phyloP scores from a whole-genome alignment of 2,797 vertebrate genomes.

The Clarias pachynema region DNA sequence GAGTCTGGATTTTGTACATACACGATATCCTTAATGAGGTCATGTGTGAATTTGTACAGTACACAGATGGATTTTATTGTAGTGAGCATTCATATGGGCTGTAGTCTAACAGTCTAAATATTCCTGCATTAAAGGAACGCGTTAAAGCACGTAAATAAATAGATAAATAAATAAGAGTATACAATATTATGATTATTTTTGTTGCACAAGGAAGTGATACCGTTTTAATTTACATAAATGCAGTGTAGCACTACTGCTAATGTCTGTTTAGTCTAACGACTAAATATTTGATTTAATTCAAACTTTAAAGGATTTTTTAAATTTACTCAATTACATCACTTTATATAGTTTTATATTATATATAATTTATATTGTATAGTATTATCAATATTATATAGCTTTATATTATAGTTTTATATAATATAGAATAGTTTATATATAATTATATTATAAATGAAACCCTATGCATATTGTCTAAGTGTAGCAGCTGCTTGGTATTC shows the following conservation, averaged over 20 bases:
- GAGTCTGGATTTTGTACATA: constrained; percentile 8
- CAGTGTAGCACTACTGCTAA: not conserved
- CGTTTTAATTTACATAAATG: not conserved
- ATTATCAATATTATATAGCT: too few relatives aligned
- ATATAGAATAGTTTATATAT: too few relatives aligned
- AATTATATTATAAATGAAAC: not conserved
- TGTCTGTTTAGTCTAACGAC: not conserved
- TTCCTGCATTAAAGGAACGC: not conserved
- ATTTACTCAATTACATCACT: not conserved
- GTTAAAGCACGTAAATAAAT: not conserved
- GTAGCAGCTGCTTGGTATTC: constrained; percentile 81
- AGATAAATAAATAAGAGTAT: too few relatives aligned
- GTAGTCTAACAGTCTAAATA: not conserved
- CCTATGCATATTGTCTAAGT: constrained; percentile 68
- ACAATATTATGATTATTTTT: not conserved
- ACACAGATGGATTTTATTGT: not conserved
- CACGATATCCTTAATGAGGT: not conserved
- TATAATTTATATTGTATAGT: too few relatives aligned
- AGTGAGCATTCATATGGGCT: not conserved
- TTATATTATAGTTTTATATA: too few relatives aligned
- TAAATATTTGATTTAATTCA: not conserved
- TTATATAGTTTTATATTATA: too few relatives aligned
- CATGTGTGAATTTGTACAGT: constrained; percentile 42
- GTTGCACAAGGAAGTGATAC: not conserved
- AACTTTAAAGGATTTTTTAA: not conserved